Evolutionary conservation across 2,888 invertebrate species (phyloP).

Genomic region (Perdita meconis): DNA sequence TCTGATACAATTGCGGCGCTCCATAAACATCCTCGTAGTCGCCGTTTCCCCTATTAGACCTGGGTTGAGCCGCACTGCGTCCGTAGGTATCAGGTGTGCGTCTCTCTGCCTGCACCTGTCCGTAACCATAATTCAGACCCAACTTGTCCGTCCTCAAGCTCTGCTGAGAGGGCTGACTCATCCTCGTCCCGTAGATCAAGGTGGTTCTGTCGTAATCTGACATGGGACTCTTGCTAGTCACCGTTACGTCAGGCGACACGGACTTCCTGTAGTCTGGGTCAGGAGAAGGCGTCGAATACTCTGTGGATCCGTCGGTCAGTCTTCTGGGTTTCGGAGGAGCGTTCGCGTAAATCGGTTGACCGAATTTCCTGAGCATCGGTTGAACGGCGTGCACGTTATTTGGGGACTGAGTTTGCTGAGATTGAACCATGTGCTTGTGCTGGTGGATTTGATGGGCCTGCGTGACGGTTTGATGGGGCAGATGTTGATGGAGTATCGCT

Average conservation of each 20-base stretch:
- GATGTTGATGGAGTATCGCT: conserved; percentile 68
- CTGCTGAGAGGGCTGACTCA: conserved; percentile 73
- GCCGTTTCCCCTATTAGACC: conserved; percentile 83
- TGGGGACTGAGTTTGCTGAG: conserved; percentile 43
- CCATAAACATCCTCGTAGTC: conserved; percentile 93
- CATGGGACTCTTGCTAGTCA: conserved; percentile 76
- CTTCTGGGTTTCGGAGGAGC: conserved; percentile 95
- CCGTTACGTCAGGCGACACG: conserved; percentile 74
- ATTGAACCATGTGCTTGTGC: conserved; percentile 57
- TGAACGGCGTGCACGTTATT: conserved; percentile 75
- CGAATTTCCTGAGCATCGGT: conserved; percentile 83
- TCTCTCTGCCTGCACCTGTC: conserved; percentile 86
- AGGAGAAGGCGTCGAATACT: conserved; percentile 89
- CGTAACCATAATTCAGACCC: conserved; percentile 82
- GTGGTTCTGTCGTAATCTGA: conserved; percentile 78
- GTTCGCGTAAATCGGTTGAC: conserved; percentile 93
- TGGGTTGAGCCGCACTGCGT: conserved; percentile 83
- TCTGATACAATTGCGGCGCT: conserved; percentile 79
- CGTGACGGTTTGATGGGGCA: conserved; percentile 54
- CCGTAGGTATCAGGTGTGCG: conserved; percentile 94
- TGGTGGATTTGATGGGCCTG: conserved; percentile 49
- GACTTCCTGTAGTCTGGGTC: conserved; percentile 78
- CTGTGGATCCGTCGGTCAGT: conserved; percentile 88
- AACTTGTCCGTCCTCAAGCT: conserved; percentile 80
- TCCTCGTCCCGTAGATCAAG: conserved; percentile 70